phyloP scores from a whole-genome alignment of 2,888 invertebrate genomes.

The Agriopis leucophaearia region DNA sequence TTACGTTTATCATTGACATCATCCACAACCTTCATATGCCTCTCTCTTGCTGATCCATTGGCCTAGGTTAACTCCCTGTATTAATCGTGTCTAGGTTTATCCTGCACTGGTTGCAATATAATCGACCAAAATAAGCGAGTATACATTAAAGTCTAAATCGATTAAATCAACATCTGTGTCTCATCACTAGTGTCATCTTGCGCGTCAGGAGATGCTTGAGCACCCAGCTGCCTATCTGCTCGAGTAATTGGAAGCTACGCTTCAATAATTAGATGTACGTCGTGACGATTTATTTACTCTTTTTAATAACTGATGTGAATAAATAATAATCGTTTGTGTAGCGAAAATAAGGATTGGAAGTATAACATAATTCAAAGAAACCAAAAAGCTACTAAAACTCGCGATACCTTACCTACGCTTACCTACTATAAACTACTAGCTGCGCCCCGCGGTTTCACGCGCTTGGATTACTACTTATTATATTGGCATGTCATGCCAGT shows the following conservation, averaged over 20 bases:
- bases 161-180: not conserved
- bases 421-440: no score
- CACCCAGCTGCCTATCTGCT: slow-evolving; percentile 51
- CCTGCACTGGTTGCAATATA: not conserved
- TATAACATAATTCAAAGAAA: not conserved
- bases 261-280: slow-evolving; percentile 59
- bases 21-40: no score
- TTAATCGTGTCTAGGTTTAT: no score
- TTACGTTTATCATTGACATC: no score
- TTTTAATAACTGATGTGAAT: slow-evolving; percentile 33
- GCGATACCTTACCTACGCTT: no score
- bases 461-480: no score
- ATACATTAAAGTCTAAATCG: not conserved
- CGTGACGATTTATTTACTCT: slow-evolving; percentile 54
- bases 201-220: slow-evolving; percentile 60
- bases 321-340: slow-evolving; percentile 7
- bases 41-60: no score
- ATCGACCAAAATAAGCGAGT: not conserved
- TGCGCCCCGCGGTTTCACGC: no score
- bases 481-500: no score
- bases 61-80: no score
- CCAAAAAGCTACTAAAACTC: no score
- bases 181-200: slow-evolving; percentile 49
- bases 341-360: not conserved
- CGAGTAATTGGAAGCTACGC: slow-evolving; percentile 67